Percentiles rank a stretch among this genome's conserved stretches.
phyloP scores from a whole-genome alignment of 2,888 invertebrate species.

The Lymantria dispar region DNA sequence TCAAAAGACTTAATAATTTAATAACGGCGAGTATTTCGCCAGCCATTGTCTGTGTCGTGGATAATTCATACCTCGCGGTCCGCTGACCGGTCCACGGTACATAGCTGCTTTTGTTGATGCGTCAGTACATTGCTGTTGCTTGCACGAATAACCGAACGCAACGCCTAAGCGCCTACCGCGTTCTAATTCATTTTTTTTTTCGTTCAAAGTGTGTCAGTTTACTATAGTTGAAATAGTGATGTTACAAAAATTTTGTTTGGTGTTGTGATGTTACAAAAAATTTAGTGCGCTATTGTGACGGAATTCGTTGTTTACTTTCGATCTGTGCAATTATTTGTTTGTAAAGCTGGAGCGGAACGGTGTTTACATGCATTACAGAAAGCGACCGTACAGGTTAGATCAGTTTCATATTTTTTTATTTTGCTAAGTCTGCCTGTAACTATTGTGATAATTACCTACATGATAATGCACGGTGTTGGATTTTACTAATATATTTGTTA shows the following conservation, averaged over 20 bases:
- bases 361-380: constrained; percentile 80
- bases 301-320: constrained; percentile 38
- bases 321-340: constrained; percentile 50
- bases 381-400: constrained; percentile 75
- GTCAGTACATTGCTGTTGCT: constrained; percentile 61
- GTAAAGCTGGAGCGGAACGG: constrained; percentile 79
- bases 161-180: constrained; percentile 33
- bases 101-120: constrained; percentile 56
- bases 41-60: constrained; percentile 49
- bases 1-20: constrained; percentile 63
- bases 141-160: constrained; percentile 46
- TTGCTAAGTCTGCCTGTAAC: too few species aligned
- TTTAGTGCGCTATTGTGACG: constrained; percentile 35
- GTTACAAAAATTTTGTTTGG: constrained; percentile 34
- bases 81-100: constrained; percentile 43
- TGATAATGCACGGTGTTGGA: too few species aligned
- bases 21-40: constrained; percentile 57
- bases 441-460: too few species aligned
- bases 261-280: constrained; percentile 42
- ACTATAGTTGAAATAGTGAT: constrained; percentile 35
- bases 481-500: too few species aligned
- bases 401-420: constrained; percentile 3
- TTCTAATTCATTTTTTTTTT: constrained; percentile 32
- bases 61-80: constrained; percentile 59
- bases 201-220: constrained; percentile 23